A percentile compares a stretch with the other conserved stretches of the same genome.
Evolutionary conservation across 1,140 invertebrate species (phyloP).

Genomic region (Drosophila biarmipes): DNA sequence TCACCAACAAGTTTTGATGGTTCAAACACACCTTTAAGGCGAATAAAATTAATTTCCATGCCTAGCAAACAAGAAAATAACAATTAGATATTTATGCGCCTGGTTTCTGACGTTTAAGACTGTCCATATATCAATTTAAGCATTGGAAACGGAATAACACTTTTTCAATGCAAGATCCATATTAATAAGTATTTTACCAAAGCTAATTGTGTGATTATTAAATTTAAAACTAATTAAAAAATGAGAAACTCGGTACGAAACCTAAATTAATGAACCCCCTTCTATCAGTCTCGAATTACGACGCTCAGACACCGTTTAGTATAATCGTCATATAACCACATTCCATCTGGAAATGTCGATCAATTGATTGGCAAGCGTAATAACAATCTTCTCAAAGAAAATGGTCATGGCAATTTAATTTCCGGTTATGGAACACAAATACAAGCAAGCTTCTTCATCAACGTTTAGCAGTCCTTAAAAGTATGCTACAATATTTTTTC

Average conservation of each 20-base stretch:
- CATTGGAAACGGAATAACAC: background rate
- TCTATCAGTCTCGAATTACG: too few relatives aligned
- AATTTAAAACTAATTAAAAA: background rate
- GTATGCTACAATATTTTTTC: background rate
- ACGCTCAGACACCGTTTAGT: background rate
- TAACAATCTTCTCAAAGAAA: slow-evolving; percentile 8
- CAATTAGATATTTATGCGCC: slow-evolving; percentile 14
- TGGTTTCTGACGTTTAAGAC: background rate
- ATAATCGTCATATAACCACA: slow-evolving; percentile 1
- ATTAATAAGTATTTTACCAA: background rate
- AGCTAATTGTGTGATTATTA: background rate
- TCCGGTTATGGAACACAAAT: slow-evolving; percentile 11
- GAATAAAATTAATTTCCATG: slow-evolving; percentile 14
- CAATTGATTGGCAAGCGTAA: background rate
- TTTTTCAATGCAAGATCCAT: slow-evolving; percentile 1
- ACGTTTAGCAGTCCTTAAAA: background rate
- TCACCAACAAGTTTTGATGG: slow-evolving; percentile 21
- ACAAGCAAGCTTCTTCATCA: background rate
- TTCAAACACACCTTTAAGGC: slow-evolving; percentile 18
- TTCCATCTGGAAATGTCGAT: slow-evolving; percentile 22
- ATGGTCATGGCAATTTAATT: slow-evolving; percentile 4
- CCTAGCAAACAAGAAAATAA: slow-evolving; percentile 2
- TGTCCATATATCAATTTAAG: background rate
- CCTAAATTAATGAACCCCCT: background rate
- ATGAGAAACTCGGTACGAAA: background rate